Conservation (phyloP, 92 coral and sea anemone genomes). For the Zoanthus sansibaricus region DNA sequence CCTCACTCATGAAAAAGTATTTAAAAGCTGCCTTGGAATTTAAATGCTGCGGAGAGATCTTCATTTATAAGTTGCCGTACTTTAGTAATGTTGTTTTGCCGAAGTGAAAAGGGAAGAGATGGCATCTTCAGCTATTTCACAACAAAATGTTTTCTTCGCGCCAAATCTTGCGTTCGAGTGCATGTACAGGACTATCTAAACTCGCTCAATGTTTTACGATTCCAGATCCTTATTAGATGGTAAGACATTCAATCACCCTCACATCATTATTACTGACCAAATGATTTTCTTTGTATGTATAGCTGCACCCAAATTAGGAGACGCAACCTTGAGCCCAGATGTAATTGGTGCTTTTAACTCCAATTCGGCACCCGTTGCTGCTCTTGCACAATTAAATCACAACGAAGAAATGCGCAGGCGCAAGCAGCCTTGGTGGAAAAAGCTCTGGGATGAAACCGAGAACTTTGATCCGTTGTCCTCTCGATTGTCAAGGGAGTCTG, state of each 20-base stretch:
- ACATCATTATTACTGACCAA: not conserved
- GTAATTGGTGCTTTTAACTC: constrained; percentile 73
- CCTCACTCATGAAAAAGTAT: no score
- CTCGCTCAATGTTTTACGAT: no score
- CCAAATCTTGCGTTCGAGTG: no score
- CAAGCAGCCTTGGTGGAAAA: constrained; percentile 96
- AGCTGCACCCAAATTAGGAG: constrained; percentile 89
- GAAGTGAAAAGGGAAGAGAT: no score
- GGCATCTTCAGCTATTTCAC: no score
- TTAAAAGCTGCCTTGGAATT: no score
- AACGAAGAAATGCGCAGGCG: constrained; percentile 76
- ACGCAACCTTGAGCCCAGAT: constrained; percentile 55
- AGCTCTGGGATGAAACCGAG: constrained; percentile 83
- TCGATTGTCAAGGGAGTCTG: constrained; percentile 21
- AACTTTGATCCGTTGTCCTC: constrained; percentile 28
- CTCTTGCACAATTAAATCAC: constrained; percentile 91
- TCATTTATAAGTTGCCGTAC: no score
- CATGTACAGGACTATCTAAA: no score
- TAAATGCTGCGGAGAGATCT: no score
- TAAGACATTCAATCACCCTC: not conserved
- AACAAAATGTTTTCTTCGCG: no score
- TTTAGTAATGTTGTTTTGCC: no score
- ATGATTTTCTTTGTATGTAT: constrained; percentile 9
- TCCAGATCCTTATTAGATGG: no score
- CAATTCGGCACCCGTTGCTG: constrained; percentile 91